Conservation (phyloP, 2,113 vertebrate genomes). For the Thunnus thynnus region DNA sequence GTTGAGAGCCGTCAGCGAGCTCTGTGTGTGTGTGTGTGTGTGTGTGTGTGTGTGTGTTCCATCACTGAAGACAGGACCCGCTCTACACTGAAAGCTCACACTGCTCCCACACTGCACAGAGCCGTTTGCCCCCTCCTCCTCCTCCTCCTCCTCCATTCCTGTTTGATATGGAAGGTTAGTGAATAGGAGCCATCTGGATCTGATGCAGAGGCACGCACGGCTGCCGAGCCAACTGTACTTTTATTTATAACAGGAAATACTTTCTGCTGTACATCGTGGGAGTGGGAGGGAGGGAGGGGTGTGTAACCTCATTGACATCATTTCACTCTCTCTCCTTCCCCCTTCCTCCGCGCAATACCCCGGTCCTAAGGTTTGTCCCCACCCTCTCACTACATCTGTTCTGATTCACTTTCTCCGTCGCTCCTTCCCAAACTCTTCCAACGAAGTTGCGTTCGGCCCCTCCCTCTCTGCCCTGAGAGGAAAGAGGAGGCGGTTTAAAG, state of each 20-base stretch:
- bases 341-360: not conserved
- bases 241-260: conserved; percentile 73
- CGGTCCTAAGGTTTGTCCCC: no score
- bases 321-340: not conserved
- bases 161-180: conserved; percentile 46
- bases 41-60: conserved; percentile 27
- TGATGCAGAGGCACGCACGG: conserved; percentile 42
- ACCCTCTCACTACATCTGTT: conserved; percentile 30
- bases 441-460: no score
- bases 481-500: conserved; percentile 10
- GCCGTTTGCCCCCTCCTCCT: not conserved
- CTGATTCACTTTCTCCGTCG: conserved; percentile 48
- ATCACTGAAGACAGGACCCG: conserved; percentile 10
- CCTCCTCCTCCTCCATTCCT: conserved; percentile 12
- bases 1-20: conserved; percentile 24
- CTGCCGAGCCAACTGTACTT: conserved; percentile 52
- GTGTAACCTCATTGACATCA: conserved; percentile 11
- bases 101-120: not conserved
- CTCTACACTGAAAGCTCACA: not conserved
- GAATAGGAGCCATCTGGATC: conserved; percentile 74
- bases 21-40: conserved; percentile 19
- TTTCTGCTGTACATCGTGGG: conserved; percentile 49
- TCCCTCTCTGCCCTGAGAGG: conserved; percentile 5
- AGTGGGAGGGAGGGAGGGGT: not conserved
- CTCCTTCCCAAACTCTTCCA: not conserved